phyloP scores from a whole-genome alignment of 2,113 vertebrate species.

The Pavo muticus region DNA sequence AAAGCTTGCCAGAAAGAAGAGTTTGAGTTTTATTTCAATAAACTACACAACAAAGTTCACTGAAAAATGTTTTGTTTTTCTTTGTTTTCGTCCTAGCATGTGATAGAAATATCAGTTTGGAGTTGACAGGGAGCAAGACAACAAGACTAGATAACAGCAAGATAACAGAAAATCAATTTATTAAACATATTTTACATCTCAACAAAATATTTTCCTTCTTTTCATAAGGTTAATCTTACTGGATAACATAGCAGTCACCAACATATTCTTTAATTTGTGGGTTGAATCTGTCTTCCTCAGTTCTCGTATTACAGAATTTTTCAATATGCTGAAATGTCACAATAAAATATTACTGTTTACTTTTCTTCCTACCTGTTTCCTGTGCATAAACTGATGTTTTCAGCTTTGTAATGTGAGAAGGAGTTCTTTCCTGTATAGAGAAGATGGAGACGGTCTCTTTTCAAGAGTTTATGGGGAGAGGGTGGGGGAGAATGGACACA shows the following conservation, averaged over 20 bases:
- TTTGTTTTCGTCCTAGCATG: not conserved
- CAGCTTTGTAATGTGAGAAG: not conserved
- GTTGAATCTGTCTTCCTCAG: not conserved
- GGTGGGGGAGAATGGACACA: not conserved
- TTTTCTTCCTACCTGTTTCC: not conserved
- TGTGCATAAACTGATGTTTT: not conserved
- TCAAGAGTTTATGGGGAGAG: not conserved
- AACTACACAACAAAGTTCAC: conserved; percentile 3
- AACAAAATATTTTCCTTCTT: not conserved
- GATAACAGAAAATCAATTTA: not conserved
- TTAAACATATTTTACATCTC: not conserved
- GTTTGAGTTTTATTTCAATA: conserved; percentile 42
- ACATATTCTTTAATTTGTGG: not conserved
- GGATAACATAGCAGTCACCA: not conserved
- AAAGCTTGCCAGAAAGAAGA: not conserved
- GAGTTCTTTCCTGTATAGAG: not conserved
- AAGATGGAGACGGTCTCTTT: not conserved
- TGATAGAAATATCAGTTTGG: not conserved
- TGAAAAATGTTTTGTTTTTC: not conserved
- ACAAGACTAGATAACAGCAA: not conserved
- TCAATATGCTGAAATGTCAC: not conserved
- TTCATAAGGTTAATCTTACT: not conserved
- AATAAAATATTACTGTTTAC: not conserved
- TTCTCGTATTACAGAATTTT: not conserved
- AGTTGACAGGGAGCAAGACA: not conserved